Base-by-base conservation (phyloP, 53 echinoderm and acorn worm species). In the Temnopleurus reevesii region DNA sequence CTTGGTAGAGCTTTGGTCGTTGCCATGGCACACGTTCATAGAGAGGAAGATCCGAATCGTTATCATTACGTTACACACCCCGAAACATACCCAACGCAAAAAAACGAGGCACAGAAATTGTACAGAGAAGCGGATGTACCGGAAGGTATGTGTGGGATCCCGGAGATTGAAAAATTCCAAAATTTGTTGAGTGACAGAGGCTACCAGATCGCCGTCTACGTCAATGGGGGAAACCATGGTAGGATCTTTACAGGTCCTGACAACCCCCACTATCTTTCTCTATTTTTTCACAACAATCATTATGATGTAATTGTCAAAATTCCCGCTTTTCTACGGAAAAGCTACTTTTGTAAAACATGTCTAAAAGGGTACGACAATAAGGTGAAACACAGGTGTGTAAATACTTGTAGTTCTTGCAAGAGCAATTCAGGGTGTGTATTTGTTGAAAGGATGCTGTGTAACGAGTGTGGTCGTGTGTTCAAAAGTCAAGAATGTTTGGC, bases 221-320 rank as follows among this genome's bases (percentile, higher is more conserved):
- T 26, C 3, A 59, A 59, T 13, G 27, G 21, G 19, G 17, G 45
- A 0, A 26, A 47, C 18, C 12, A 85, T 1, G 61, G 61, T 36
- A 4, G 4, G 1, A 61, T 85, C 25, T 85, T 38, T 29, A 85
- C 5, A 9, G 91, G 91, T 7, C 27, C 29, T 10, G 7, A 10
- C 33, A 29, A 45, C 29, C 31, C 30, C 10, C 1, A 82, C 0
- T 64, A 49, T 27, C 29, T 90, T 35, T 8, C 26, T 0, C 53
- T 90, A 2, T 83, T 61, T 33, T 46, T 77, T 53, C 81, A 86
- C 55, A 43, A 76, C 41, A 36, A 38, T 23, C 91, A 86, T 24
- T 91, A 53, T 46, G 91, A 91, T 25, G 76, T 83, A 0, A 77
- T 91, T 8, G 44, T 30, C 29, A 59, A 10, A 10, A 12, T 77